Evolutionary conservation across 2,797 vertebrate genomes (phyloP).

Genomic region (Falco columbarius): DNA sequence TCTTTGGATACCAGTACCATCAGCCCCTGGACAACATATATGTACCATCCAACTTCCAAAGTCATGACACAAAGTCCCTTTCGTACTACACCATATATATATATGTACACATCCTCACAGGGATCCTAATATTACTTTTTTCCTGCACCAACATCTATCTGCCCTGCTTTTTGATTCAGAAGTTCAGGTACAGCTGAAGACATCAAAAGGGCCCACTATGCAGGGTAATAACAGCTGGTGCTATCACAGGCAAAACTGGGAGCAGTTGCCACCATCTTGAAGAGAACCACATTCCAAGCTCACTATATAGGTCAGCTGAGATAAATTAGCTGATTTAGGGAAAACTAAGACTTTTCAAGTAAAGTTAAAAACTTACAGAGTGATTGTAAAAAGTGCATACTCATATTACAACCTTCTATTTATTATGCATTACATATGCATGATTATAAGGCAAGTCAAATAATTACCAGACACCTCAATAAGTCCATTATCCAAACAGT

Average conservation of each 20-base stretch:
- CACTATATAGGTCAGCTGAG: background rate
- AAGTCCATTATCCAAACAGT: background rate
- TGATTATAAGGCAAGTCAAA: background rate
- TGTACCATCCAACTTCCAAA: background rate
- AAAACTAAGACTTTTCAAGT: background rate
- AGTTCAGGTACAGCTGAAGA: background rate
- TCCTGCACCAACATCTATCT: background rate
- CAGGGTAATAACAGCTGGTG: background rate
- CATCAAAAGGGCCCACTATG: background rate
- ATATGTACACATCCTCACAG: background rate
- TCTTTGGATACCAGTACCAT: background rate
- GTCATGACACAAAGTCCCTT: background rate
- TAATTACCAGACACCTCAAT: background rate
- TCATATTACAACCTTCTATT: background rate
- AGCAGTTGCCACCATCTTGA: background rate
- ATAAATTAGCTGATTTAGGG: background rate
- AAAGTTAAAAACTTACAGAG: background rate
- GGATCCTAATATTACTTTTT: background rate
- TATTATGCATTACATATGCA: background rate
- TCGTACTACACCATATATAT: accelerated
- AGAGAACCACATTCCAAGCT: background rate
- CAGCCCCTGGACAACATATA: background rate
- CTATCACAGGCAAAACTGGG: background rate
- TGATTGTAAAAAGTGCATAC: background rate
- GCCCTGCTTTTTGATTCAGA: background rate